Evolutionary conservation across 2,888 invertebrate genomes (phyloP).

Genomic region (Cheilosia impressa): DNA sequence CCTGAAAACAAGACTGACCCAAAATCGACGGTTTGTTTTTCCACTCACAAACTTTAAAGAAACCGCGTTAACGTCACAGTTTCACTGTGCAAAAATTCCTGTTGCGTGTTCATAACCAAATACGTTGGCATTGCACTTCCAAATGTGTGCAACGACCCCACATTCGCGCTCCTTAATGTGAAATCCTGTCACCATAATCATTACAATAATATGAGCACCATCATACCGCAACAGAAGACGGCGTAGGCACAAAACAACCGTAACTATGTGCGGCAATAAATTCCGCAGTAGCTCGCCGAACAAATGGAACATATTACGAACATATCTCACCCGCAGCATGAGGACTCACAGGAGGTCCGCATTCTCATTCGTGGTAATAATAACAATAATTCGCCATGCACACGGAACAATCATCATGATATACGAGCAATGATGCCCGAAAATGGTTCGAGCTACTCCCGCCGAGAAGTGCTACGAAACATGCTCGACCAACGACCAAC

Average conservation of each 20-base stretch:
- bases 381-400: constrained; percentile 59
- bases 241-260: constrained; percentile 5
- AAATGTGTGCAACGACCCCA: constrained; percentile 41
- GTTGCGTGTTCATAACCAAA: constrained; percentile 28
- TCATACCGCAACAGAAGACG: constrained; percentile 5
- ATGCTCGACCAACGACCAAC: constrained; percentile 21
- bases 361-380: constrained; percentile 46
- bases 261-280: constrained; percentile 46
- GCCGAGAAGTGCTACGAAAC: constrained; percentile 27
- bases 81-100: neutral
- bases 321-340: constrained; percentile 59
- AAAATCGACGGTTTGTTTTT: too few relatives aligned
- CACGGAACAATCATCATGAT: constrained; percentile 68
- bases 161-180: constrained; percentile 48
- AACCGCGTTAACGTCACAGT: constrained; percentile 30
- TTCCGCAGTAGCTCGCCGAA: constrained; percentile 41
- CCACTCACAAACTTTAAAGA: too few relatives aligned
- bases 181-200: constrained; percentile 55
- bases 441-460: constrained; percentile 59
- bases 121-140: constrained; percentile 34
- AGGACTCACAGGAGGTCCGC: constrained; percentile 36
- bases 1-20: too few relatives aligned
- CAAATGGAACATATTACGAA: constrained; percentile 68
- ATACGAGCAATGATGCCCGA: constrained; percentile 74
- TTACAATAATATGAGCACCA: constrained; percentile 47